Conservation (phyloP, 2,888 invertebrate genomes). For the Luperina testacea region DNA sequence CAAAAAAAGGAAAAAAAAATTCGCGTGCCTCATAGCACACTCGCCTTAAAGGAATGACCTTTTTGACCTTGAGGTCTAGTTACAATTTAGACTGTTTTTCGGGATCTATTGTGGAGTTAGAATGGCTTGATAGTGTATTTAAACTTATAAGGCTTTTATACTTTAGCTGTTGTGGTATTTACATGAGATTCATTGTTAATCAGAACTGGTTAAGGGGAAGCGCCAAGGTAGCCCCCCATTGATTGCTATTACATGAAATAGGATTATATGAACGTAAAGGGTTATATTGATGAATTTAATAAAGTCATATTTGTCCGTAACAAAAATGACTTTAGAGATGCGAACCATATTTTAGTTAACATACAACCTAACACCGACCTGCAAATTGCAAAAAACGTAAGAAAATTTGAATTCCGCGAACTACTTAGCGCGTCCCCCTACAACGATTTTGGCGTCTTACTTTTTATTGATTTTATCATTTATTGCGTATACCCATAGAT, state of each 20-base stretch:
- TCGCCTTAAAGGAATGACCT: slow-evolving; percentile 44
- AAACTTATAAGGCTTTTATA: slow-evolving; percentile 21
- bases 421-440: not conserved
- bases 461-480: not conserved
- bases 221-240: not conserved
- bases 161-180: slow-evolving; percentile 9
- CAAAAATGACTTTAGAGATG: too few species aligned
- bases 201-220: not conserved
- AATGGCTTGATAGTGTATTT: slow-evolving; percentile 25
- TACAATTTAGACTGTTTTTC: slow-evolving; percentile 27
- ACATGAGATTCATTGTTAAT: not conserved
- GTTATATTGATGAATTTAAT: not conserved
- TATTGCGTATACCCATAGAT: too few species aligned
- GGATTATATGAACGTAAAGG: not conserved
- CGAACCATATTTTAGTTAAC: too few species aligned
- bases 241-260: not conserved
- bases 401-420: not conserved
- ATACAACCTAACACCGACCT: not conserved
- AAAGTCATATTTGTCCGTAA: too few species aligned
- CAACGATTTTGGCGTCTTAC: not conserved
- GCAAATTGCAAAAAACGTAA: not conserved
- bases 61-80: slow-evolving; percentile 39
- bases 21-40: not conserved
- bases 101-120: slow-evolving; percentile 28
- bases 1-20: not conserved